Base-by-base conservation (phyloP, 2,797 vertebrate genomes). In the Takifugu rubripes region DNA sequence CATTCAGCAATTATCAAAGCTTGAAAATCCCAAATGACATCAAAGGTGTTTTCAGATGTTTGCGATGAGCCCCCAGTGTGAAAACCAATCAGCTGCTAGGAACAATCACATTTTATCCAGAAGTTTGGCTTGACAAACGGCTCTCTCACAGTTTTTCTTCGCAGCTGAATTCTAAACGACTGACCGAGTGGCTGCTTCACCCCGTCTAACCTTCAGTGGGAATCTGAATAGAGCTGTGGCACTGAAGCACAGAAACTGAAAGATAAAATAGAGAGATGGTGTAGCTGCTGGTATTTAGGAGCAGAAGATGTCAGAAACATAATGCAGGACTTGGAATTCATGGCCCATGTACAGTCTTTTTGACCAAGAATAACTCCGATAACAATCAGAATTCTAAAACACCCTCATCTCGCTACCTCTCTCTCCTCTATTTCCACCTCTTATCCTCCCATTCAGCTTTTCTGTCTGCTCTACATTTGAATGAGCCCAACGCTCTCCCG, bases 241-340 rank as follows among this genome's bases (percentile, higher is more conserved):
- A 62, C 62, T 49, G 64, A 49, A 46, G 70, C 49, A 64, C 65
- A 70, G 68, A 68, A 52, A 27, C 24, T 42, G 44, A 27, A 29
- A 49, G 66, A 82, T 64, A 68, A 58, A 55, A 57, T 25, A 42
- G 49, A 56, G 31, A 54, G 70, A 65, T 63, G 57, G 61, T 63
- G 61, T 44, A 57, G 74, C 1, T 7, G 31, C 47, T 14, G 44
- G n/a, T 36, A 25, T 26, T 12, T 21, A n/a, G 15, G 40, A n/a
- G 29, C 15, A 43, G 64, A 62, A 64, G 56, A 72, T 75, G 64
- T 75, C 61, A 66, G 71, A 80, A 52, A 73, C 48, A 70, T 74
- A 78, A 78, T 73, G 73, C 65, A 57, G 78, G 6, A 79, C 83
- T 88, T 79, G 48, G 16, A 84, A 84, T 85, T 82, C 87, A 82